A percentile compares a stretch with the other conserved stretches of the same genome.
These are phyloP conservation scores for Rhea americana DNA, from an alignment of 2,113 vertebrate genomes.

Conservation along the genomic window DNA sequence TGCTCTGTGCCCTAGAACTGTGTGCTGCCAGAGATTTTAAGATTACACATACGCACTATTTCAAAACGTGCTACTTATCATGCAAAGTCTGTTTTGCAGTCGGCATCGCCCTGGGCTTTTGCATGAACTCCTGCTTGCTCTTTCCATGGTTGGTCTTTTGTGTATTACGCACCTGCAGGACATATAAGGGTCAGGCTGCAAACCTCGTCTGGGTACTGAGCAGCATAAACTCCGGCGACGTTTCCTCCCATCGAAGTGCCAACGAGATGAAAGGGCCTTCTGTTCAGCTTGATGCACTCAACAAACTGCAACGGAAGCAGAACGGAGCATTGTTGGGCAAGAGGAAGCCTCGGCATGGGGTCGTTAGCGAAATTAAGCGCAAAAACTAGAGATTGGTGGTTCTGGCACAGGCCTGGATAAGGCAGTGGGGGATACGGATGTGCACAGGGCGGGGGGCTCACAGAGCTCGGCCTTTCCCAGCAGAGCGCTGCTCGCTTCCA, in stretches of 20 bases:
- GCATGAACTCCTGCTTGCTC: rapidly evolving
- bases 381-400: neutral
- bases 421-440: neutral
- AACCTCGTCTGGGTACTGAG: conserved; percentile 86
- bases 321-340: conserved; percentile 6
- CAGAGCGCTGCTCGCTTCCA: neutral
- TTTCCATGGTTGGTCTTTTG: rapidly evolving
- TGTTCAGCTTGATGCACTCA: conserved; percentile 87
- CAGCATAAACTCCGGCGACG: conserved; percentile 91
- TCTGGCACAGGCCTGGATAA: neutral
- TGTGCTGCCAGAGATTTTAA: neutral
- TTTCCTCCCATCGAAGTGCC: conserved; percentile 95
- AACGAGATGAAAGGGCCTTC: conserved; percentile 90
- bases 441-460: neutral
- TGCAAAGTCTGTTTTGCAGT: neutral
- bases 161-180: conserved; percentile 85
- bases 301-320: conserved; percentile 85
- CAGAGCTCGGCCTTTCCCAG: rapidly evolving
- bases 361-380: neutral
- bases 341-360: neutral
- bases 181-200: conserved; percentile 91
- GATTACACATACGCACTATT: neutral
- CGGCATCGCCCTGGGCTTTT: neutral
- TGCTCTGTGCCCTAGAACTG: neutral
- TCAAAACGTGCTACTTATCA: neutral